These are phyloP conservation scores for Malacosoma neustria DNA, from an alignment of 2,888 invertebrate genomes.

Conservation along the genomic window DNA sequence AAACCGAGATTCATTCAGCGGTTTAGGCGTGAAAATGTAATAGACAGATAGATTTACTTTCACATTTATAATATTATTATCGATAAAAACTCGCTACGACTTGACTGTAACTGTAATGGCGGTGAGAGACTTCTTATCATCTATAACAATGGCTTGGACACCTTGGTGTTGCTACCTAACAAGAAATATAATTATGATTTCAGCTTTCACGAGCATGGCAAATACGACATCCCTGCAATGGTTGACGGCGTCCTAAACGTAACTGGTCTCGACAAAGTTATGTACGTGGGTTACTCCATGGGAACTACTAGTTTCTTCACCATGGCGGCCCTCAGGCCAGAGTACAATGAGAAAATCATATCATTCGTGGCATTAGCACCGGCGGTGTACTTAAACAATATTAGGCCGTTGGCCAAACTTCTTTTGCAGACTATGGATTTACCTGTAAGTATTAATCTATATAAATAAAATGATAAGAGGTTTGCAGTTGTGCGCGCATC, in stretches of 20 bases:
- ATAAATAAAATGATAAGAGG: too few species aligned
- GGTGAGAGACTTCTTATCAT: too few species aligned
- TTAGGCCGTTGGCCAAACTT: slow-evolving; percentile 25
- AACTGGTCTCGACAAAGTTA: slow-evolving; percentile 45
- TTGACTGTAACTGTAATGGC: too few species aligned
- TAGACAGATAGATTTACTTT: too few species aligned
- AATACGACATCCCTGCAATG: slow-evolving; percentile 72
- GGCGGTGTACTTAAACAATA: slow-evolving; percentile 57
- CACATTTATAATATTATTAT: too few species aligned
- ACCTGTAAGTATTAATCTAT: slow-evolving; percentile 41
- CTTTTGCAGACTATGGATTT: slow-evolving; percentile 33
- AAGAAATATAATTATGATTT: too few species aligned
- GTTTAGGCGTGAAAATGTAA: too few species aligned
- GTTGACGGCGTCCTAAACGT: slow-evolving; percentile 64
- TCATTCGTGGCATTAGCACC: slow-evolving; percentile 71
- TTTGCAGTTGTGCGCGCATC: too few species aligned
- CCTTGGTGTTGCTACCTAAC: too few species aligned
- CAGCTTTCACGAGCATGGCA: slow-evolving; percentile 76
- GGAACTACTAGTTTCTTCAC: slow-evolving; percentile 74
- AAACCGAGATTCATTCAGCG: too few species aligned
- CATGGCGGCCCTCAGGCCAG: slow-evolving; percentile 68
- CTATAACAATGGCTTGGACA: too few species aligned
- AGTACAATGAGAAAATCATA: slow-evolving; percentile 68
- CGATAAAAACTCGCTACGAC: too few species aligned
- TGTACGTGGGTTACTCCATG: slow-evolving; percentile 77